phyloP scores from a whole-genome alignment of 2,797 vertebrate genomes.

The Triplophysa bombifrons region DNA sequence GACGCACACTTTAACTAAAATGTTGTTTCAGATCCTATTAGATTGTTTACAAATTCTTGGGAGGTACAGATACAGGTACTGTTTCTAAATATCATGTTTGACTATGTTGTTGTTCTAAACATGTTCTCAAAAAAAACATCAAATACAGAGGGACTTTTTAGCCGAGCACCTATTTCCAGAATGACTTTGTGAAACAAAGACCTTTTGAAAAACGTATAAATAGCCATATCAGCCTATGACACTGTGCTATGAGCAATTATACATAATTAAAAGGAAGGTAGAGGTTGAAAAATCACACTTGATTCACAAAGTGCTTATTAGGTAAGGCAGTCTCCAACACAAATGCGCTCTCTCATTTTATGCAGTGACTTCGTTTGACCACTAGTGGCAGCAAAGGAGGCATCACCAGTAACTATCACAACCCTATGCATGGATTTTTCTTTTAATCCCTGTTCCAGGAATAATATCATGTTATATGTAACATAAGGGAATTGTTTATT shows the following conservation, averaged over 20 bases:
- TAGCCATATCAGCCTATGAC: neutral
- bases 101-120: neutral
- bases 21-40: neutral
- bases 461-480: neutral
- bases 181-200: neutral
- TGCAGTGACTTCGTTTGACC: conserved; percentile 51
- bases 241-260: neutral
- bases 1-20: neutral
- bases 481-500: too few relatives aligned
- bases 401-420: conserved; percentile 35
- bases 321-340: conserved; percentile 2
- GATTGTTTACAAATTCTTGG: neutral
- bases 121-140: neutral
- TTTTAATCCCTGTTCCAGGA: conserved; percentile 32
- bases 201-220: neutral
- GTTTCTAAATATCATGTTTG: neutral
- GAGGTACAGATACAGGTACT: neutral
- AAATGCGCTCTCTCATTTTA: conserved; percentile 7
- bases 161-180: neutral
- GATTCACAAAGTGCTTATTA: conserved; percentile 25
- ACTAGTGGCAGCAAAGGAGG: conserved; percentile 62
- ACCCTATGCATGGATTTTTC: conserved; percentile 38
- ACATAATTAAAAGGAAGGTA: neutral
- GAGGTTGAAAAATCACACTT: neutral
- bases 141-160: neutral